These are phyloP conservation scores for Xylota sylvarum DNA, from an alignment of 2,888 invertebrate genomes.

Conservation along the genomic window DNA sequence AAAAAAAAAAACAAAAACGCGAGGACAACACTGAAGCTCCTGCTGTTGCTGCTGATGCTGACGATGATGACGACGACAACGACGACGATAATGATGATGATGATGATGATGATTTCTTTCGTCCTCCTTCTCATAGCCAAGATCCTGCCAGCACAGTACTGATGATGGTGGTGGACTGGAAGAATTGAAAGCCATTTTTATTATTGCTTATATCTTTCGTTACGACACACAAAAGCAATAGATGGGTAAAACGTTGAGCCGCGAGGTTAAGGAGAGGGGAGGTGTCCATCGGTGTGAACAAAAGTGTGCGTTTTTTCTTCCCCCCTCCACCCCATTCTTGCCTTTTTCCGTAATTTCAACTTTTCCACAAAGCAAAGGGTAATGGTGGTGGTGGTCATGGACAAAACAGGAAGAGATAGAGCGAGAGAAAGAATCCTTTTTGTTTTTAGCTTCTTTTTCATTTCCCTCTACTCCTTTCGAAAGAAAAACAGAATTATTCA, in stretches of 20 bases:
- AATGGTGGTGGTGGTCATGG: conserved; percentile 2
- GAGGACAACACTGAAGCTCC: conserved; percentile 20
- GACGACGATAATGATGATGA: conserved; percentile 7
- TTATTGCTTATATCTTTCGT: conserved; percentile 62
- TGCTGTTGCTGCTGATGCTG: conserved; percentile 10
- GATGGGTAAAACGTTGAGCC: conserved; percentile 6
- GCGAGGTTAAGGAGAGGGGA: not conserved
- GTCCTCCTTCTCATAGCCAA: not conserved
- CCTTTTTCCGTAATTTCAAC: conserved; percentile 41
- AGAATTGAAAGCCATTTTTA: conserved; percentile 67
- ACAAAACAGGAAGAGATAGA: conserved; percentile 41
- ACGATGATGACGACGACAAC: conserved; percentile 20
- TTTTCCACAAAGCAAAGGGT: conserved; percentile 1
- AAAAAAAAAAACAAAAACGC: too few relatives aligned
- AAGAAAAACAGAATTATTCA: conserved; percentile 64
- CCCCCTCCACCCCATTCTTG: not conserved
- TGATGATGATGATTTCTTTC: conserved; percentile 26
- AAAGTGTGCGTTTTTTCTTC: conserved; percentile 28
- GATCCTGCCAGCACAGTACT: not conserved
- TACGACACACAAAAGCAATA: conserved; percentile 59
- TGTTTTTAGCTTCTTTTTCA: conserved; percentile 7
- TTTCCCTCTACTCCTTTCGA: conserved; percentile 13
- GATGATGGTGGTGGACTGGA: conserved; percentile 48
- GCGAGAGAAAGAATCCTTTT: conserved; percentile 16
- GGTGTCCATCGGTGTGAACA: conserved; percentile 30